Base-by-base conservation (phyloP, 2,797 vertebrate species). In the Microchirus variegatus region DNA sequence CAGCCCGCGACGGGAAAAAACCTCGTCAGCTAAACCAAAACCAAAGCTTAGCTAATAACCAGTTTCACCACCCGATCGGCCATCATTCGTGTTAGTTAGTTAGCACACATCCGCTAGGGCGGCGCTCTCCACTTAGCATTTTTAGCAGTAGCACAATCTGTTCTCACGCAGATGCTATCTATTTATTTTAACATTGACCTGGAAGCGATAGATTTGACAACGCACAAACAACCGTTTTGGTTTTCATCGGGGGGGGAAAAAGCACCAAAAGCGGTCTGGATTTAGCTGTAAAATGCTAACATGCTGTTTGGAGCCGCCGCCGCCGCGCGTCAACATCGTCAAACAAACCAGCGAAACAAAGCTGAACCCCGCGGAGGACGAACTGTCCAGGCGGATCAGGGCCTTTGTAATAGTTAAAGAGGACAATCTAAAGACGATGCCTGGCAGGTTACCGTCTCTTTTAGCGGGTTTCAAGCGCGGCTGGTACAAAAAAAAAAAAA, bases 381-480 rank as follows among this genome's bases (percentile, higher is more conserved):
- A 58, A 77, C 87, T 83, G 77, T 76, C 85, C 64, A 67, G 80
- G 89, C 81, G 61, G 69, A 91, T 93, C 91, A 93, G 90, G 91
- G 90, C 91, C 92, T 92, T 93, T 91, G 85, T 90, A 87, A 90
- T 88, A 92, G 86, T 88, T 87, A 75, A 92, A 92, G 87, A 90
- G 90, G 91, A 93, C 92, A 93, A 93, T 94, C 93, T 91, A 82
- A 87, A 91, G 89, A 89, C 75, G 88, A 89, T 91, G 89, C 86
- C 89, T 80, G 89, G 81, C 62, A 70, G 69, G 63, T 87, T 87
- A 22, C 63, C 67, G 55, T 85, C 84, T 80, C 78, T 54, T 74
- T 37, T 59, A 63, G 51, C 70, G 71, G 70, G 73, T 84, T 81
- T 8, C n/a, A n/a, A 67, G 64, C 13, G 16, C n/a, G 67, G 63